Evolutionary conservation across 2,797 vertebrate genomes (phyloP).

Genomic region (Peromyscus eremicus): DNA sequence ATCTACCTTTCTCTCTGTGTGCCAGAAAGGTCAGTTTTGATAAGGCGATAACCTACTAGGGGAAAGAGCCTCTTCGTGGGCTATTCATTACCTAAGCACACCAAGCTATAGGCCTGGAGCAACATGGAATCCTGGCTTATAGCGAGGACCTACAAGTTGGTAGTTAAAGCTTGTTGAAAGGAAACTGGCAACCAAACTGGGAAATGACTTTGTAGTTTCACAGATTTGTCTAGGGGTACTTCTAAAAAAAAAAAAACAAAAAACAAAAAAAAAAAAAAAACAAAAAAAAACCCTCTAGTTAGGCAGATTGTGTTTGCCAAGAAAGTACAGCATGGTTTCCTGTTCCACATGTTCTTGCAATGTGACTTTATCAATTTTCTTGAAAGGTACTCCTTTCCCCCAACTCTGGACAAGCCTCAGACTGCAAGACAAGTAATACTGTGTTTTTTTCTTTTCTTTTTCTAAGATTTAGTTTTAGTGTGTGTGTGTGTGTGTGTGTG

Average conservation of each 20-base stretch:
- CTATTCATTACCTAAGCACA: background rate
- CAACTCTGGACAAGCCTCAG: constrained; percentile 3
- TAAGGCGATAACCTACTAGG: background rate
- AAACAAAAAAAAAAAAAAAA: background rate
- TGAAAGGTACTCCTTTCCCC: background rate
- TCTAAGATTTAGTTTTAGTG: background rate
- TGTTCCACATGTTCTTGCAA: constrained; percentile 18
- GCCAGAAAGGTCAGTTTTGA: background rate
- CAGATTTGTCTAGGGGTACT: constrained; percentile 49
- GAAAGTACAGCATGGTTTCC: background rate
- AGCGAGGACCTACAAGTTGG: background rate
- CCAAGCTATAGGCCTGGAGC: background rate
- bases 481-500: background rate
- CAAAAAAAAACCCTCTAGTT: background rate
- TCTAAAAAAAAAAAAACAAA: constrained; percentile 53
- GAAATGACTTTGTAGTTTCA: constrained; percentile 66
- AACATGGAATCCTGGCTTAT: constrained; percentile 25
- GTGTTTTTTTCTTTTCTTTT: background rate
- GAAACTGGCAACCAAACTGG: constrained; percentile 56
- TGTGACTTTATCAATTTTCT: background rate
- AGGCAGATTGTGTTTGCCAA: constrained; percentile 62
- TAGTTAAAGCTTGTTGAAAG: constrained; percentile 59
- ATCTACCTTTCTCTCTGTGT: background rate
- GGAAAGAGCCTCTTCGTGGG: background rate
- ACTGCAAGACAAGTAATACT: background rate